These are phyloP conservation scores for Lamellibrachia luymesi DNA, from an alignment of 1,140 invertebrate species.

Conservation along the genomic window DNA sequence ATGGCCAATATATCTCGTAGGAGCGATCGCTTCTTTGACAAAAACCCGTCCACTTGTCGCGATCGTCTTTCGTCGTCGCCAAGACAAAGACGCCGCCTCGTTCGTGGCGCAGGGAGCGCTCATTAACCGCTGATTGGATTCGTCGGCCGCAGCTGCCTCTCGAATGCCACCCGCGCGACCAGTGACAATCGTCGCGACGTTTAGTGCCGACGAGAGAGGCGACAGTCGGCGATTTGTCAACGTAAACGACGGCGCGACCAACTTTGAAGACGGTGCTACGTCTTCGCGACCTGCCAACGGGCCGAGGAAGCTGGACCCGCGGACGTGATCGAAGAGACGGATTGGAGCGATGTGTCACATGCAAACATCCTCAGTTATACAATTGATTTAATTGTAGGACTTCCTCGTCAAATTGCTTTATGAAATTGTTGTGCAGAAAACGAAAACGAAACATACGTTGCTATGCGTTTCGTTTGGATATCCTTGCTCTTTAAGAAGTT, in stretches of 20 bases:
- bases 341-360: no score
- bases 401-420: no score
- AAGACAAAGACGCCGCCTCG: background rate
- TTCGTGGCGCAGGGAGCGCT: background rate
- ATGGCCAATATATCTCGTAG: background rate
- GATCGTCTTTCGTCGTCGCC: background rate
- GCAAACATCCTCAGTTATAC: no score
- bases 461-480: no score
- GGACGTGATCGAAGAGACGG: no score
- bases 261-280: background rate
- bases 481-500: no score
- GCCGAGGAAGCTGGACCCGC: no score
- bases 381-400: no score
- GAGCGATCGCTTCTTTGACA: conserved; percentile 3
- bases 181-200: background rate
- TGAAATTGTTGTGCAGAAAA: no score
- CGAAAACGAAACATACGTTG: no score
- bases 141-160: background rate
- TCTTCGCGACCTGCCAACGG: background rate
- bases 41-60: background rate
- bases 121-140: background rate
- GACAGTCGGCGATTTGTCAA: background rate
- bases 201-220: background rate
- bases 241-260: background rate
- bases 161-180: background rate